phyloP scores from a whole-genome alignment of 2,888 invertebrate genomes.

The Periphyllus acericola region DNA sequence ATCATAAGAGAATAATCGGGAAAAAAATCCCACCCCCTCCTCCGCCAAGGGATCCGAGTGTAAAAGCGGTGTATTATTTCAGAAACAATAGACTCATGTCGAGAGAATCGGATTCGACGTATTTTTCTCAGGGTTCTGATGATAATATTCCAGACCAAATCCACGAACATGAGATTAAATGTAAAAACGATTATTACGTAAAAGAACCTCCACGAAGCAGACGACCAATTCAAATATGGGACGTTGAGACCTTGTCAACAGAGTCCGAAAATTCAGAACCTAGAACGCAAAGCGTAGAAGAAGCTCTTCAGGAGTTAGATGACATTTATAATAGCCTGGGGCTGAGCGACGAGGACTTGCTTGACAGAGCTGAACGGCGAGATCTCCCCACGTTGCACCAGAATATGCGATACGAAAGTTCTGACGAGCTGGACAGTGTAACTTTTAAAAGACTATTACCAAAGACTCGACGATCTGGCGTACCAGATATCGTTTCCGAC shows the following conservation, averaged over 20 bases:
- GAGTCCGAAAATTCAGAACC: constrained; percentile 55
- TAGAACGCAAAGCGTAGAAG: constrained; percentile 84
- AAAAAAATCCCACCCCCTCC: constrained; percentile 76
- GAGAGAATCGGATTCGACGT: constrained; percentile 67
- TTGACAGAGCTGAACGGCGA: constrained; percentile 73
- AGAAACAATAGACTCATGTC: constrained; percentile 65
- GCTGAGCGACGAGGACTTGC: constrained; percentile 83
- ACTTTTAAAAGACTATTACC: constrained; percentile 1
- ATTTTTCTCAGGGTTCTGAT: constrained; percentile 70
- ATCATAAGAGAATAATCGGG: constrained; percentile 9
- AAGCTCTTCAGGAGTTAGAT: constrained; percentile 88
- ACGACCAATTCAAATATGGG: constrained; percentile 66
- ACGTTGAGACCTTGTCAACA: constrained; percentile 59
- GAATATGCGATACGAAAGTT: constrained; percentile 38
- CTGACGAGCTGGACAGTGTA: constrained; percentile 23
- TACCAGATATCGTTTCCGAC: constrained; percentile 77
- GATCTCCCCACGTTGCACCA: constrained; percentile 69
- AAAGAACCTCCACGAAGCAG: constrained; percentile 64
- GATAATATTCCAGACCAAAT: not conserved
- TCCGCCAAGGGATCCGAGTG: constrained; percentile 80
- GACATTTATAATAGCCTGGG: constrained; percentile 89
- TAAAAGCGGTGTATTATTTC: constrained; percentile 71
- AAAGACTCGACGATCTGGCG: constrained; percentile 54
- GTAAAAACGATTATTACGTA: not conserved
- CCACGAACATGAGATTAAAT: constrained; percentile 9